Evolutionary conservation across 2,797 vertebrate genomes (phyloP).

Genomic region (Esox masquinongy): DNA sequence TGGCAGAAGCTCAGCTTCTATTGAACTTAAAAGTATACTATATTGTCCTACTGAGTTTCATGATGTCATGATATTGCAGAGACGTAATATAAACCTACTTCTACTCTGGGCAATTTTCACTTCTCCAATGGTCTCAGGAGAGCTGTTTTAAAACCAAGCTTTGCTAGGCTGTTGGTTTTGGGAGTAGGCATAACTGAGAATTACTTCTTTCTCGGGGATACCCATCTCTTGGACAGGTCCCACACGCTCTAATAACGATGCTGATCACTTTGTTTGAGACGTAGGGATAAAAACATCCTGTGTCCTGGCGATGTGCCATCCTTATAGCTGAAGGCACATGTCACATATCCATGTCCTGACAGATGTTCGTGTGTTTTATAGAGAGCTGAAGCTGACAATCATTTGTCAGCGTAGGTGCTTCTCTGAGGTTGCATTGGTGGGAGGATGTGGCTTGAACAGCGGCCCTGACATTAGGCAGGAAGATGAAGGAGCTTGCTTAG

Average conservation of each 20-base stretch:
- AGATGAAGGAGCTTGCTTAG: conserved; percentile 42
- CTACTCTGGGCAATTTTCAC: conserved; percentile 48
- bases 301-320: background rate
- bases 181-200: background rate
- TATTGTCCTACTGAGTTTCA: conserved; percentile 30
- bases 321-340: background rate
- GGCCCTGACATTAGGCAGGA: conserved; percentile 39
- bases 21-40: background rate
- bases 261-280: background rate
- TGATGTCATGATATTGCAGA: conserved; percentile 24
- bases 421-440: background rate
- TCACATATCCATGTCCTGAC: background rate
- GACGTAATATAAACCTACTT: conserved; percentile 14
- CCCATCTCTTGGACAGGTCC: background rate
- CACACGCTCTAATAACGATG: background rate
- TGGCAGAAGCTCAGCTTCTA: background rate
- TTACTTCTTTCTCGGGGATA: background rate
- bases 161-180: background rate
- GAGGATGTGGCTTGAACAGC: conserved; percentile 10
- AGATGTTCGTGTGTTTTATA: background rate
- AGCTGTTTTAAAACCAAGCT: background rate
- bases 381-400: background rate
- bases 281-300: background rate
- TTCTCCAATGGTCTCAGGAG: conserved; percentile 52
- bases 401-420: background rate